Evolutionary conservation across 2,113 vertebrate species (phyloP).

Genomic region (Entelurus aequoreus): DNA sequence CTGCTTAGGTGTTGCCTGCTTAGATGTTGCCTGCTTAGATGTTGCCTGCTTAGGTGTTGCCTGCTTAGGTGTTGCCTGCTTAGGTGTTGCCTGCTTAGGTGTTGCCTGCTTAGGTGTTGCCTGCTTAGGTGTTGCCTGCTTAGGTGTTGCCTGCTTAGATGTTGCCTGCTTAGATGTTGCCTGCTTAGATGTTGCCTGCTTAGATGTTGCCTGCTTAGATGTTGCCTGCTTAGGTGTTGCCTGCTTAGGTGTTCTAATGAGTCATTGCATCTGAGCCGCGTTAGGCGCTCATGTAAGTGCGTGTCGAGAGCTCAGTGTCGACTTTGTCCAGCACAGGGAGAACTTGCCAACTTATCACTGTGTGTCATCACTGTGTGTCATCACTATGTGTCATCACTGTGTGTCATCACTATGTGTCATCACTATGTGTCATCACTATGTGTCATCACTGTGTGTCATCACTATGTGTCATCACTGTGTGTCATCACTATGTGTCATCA

Average conservation of each 20-base stretch:
- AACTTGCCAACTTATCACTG: background rate
- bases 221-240: background rate
- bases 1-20: background rate
- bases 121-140: background rate
- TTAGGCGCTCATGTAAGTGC: background rate
- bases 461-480: too few species aligned
- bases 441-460: too few species aligned
- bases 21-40: background rate
- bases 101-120: background rate
- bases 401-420: too few species aligned
- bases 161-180: background rate
- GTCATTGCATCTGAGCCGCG: background rate
- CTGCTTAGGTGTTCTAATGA: background rate
- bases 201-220: background rate
- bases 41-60: background rate
- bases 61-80: background rate
- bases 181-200: background rate
- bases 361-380: too few species aligned
- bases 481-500: too few species aligned
- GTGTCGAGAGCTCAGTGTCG: background rate
- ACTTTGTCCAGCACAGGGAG: background rate
- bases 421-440: too few species aligned
- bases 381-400: too few species aligned
- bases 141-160: background rate
- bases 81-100: background rate